Base-by-base conservation (phyloP, 2,888 invertebrate species). In the Agriopis leucophaearia region DNA sequence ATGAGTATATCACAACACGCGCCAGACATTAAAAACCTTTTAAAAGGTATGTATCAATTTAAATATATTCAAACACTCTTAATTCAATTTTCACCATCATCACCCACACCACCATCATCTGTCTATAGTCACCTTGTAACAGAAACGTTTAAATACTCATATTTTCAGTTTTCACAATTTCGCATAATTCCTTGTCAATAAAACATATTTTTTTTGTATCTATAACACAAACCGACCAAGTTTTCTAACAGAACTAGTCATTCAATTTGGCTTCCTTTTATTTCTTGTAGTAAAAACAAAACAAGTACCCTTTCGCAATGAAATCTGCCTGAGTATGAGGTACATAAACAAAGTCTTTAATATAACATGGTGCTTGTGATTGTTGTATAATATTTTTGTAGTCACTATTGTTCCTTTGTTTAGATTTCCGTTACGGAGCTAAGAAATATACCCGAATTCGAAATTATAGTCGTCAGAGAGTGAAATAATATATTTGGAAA, bases 211-310 rank as follows among this genome's bases (percentile, higher is more conserved):
- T 59, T 8, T 59, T 59, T 59, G 47, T 59, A 55, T 59, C 59
- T 50, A 74, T 72, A 73, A 60, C 71, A 73, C 78, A 82, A 80
- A 78, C 80, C 81, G 74, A 74, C 74, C 72, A 82, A 84, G 79
- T 81, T 80, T 74, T 65, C 79, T 81, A 81, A 84, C 81, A 79
- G 75, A 75, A 73, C 76, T 78, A 80, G 81, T 77, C 80, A 83
- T 86, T 87, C 83, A 84, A 87, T 86, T 86, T 84, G 70, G 81
- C 76, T 81, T 84, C 82, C 10, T 83, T 85, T 87, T 85, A 84
- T 86, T 85, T 84, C 81, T 79, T 79, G 18, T 59, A 48, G 55
- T 16, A 42, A 59, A 8, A 45, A 42, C 35, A 60, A 48, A 60
- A 51, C 6, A 16, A 45, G 44, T 36, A 47, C 65, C 15, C 27